Conservation (phyloP, 2,888 invertebrate species). For the Amblyjoppa fuscipennis region DNA sequence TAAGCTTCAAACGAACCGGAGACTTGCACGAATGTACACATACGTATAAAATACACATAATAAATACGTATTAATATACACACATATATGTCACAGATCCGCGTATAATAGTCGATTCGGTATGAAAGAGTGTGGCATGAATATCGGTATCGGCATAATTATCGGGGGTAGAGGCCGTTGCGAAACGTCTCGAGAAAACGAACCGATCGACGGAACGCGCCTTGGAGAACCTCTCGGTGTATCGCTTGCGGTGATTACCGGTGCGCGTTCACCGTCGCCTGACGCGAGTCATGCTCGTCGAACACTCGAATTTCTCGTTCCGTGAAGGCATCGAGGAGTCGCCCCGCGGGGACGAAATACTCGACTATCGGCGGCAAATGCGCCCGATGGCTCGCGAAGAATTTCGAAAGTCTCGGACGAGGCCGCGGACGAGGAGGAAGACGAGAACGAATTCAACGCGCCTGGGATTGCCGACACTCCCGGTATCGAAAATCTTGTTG, state of each 20-base stretch:
- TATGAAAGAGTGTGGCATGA: constrained; percentile 27
- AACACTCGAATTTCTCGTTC: constrained; percentile 60
- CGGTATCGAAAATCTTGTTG: constrained; percentile 16
- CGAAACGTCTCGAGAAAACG: constrained; percentile 62
- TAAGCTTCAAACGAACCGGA: not conserved
- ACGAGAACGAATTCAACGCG: constrained; percentile 2
- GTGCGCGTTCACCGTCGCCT: constrained; percentile 38
- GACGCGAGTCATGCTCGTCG: constrained; percentile 50
- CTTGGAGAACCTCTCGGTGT: constrained; percentile 28
- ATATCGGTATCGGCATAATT: constrained; percentile 66
- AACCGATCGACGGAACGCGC: constrained; percentile 40
- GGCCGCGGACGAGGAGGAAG: constrained; percentile 32
- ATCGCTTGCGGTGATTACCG: constrained; percentile 26
- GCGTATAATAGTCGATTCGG: constrained; percentile 28
- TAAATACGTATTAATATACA: not conserved
- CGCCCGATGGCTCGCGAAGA: constrained; percentile 57
- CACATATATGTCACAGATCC: not conserved
- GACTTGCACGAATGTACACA: not conserved
- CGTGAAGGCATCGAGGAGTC: constrained; percentile 26
- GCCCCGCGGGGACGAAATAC: constrained; percentile 47
- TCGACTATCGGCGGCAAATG: constrained; percentile 29
- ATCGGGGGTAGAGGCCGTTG: constrained; percentile 56
- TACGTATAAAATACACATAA: no score
- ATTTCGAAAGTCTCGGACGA: constrained; percentile 62
- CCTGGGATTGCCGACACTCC: constrained; percentile 11